Conservation (phyloP, 1,140 invertebrate species). For the Cyphomyrmex costatus region DNA sequence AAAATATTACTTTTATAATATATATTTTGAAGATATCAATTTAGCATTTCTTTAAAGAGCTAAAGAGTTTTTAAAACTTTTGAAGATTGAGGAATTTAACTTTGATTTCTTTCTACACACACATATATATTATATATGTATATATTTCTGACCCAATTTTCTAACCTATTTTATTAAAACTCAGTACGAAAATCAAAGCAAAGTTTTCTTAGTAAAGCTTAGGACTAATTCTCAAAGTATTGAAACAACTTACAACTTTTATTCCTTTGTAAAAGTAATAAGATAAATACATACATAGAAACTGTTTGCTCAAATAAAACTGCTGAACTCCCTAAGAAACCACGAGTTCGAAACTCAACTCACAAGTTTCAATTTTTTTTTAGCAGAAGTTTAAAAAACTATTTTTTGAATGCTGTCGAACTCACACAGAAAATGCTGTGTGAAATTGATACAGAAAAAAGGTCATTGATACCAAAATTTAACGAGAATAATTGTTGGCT, state of each 20-base stretch:
- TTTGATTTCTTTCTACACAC: not conserved
- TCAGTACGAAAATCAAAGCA: not conserved
- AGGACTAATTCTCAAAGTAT: constrained; percentile 13
- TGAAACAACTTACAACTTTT: not conserved
- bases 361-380: not conserved
- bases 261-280: not conserved
- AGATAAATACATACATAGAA: not conserved
- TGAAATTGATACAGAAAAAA: not conserved
- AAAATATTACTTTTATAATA: not conserved
- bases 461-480: not conserved
- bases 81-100: not conserved
- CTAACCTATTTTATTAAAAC: not conserved
- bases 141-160: constrained; percentile 18
- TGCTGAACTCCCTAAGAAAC: not conserved
- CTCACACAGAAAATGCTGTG: not conserved
- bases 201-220: constrained; percentile 21
- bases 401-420: not conserved
- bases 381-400: not conserved
- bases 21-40: not conserved
- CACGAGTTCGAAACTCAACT: not conserved
- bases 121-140: not conserved
- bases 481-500: not conserved
- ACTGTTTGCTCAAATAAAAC: not conserved
- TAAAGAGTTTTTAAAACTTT: not conserved
- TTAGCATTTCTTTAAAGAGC: not conserved